These are phyloP conservation scores for Bibio marci DNA, from an alignment of 2,888 invertebrate species.

Conservation along the genomic window DNA sequence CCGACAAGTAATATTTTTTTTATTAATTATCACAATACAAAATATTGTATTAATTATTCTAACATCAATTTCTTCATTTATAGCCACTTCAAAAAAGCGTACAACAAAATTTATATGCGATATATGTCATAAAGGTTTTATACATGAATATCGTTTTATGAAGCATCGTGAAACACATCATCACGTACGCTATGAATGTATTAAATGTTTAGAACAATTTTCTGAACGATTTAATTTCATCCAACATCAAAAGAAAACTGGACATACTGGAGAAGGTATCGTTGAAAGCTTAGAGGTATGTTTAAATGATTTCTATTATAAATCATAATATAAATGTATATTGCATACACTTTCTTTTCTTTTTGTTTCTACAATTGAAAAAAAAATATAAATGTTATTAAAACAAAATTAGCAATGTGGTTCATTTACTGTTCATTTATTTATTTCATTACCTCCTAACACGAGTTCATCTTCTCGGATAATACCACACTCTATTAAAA, in stretches of 20 bases:
- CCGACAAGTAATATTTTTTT: neutral
- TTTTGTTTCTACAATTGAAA: too few species aligned
- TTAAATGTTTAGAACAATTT: conserved; percentile 32
- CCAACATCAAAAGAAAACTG: conserved; percentile 36
- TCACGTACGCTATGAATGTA: conserved; percentile 41
- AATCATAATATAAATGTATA: too few species aligned
- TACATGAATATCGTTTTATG: conserved; percentile 32
- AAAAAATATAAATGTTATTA: too few species aligned
- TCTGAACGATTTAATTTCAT: conserved; percentile 32
- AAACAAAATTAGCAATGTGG: too few species aligned
- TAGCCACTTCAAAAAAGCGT: neutral
- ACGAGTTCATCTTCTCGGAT: too few species aligned
- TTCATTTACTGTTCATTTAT: too few species aligned
- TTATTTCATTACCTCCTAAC: too few species aligned
- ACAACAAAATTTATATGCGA: conserved; percentile 22
- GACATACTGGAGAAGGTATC: conserved; percentile 35
- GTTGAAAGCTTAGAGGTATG: conserved; percentile 17
- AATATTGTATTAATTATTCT: too few species aligned
- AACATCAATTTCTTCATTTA: too few species aligned
- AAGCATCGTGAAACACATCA: conserved; percentile 44
- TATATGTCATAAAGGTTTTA: conserved; percentile 32
- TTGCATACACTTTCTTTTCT: too few species aligned
- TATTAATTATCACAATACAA: too few species aligned
- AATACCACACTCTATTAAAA: too few species aligned
- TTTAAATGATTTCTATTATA: neutral